phyloP scores from a whole-genome alignment of 2,888 invertebrate genomes.

The Synergus umbraculus region DNA sequence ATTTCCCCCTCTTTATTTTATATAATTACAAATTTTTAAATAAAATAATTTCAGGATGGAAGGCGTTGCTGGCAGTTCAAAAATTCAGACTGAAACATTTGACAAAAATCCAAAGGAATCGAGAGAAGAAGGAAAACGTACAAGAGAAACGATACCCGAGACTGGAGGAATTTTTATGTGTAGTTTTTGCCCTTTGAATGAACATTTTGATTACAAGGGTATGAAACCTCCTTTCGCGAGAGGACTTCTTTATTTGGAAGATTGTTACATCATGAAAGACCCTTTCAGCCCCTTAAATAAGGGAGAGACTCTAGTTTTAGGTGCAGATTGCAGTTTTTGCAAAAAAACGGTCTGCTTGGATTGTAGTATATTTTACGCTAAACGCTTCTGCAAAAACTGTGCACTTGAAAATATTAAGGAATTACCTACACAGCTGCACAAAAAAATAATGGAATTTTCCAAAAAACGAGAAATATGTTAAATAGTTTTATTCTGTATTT shows the following conservation, averaged over 20 bases:
- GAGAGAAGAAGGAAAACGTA: slow-evolving; percentile 29
- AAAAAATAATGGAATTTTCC: slow-evolving; percentile 79
- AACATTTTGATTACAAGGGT: slow-evolving; percentile 88
- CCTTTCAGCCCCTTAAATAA: slow-evolving; percentile 88
- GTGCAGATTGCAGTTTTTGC: slow-evolving; percentile 87
- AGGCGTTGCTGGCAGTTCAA: slow-evolving; percentile 51
- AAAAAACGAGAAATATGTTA: slow-evolving; percentile 38
- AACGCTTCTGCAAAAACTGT: slow-evolving; percentile 87
- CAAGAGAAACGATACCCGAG: slow-evolving; percentile 50
- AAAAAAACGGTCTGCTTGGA: slow-evolving; percentile 85
- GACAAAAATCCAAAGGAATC: slow-evolving; percentile 22
- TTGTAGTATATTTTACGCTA: slow-evolving; percentile 89
- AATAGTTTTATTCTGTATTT: slow-evolving; percentile 41
- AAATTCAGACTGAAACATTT: slow-evolving; percentile 16
- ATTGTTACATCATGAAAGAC: slow-evolving; percentile 90
- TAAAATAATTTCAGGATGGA: slow-evolving; percentile 64
- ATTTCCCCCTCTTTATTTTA: background rate
- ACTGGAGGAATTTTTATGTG: slow-evolving; percentile 81
- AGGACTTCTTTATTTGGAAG: slow-evolving; percentile 83
- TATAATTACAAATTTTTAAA: background rate
- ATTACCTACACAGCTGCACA: slow-evolving; percentile 85
- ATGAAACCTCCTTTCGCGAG: slow-evolving; percentile 86
- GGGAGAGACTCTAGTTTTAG: slow-evolving; percentile 88
- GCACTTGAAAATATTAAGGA: slow-evolving; percentile 79
- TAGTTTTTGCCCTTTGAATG: slow-evolving; percentile 82